Conservation (phyloP, 2,113 vertebrate genomes). For the Rhodinocichla rosea region DNA sequence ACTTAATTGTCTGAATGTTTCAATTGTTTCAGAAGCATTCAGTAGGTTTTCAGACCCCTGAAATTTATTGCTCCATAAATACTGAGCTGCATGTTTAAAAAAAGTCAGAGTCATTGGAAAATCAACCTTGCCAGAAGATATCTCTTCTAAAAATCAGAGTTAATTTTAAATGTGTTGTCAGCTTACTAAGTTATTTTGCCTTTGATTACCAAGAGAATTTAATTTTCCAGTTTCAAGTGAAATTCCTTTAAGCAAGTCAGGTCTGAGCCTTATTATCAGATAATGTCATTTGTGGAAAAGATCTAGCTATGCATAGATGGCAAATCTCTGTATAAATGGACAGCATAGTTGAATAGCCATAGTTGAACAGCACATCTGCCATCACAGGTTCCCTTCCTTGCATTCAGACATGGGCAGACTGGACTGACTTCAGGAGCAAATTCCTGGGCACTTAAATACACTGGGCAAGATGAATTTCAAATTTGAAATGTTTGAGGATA, state of each 20-base stretch:
- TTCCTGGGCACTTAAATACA: not conserved
- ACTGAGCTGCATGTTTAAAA: not conserved
- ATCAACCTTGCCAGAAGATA: constrained; percentile 18
- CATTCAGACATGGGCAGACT: not conserved
- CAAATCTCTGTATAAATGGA: not conserved
- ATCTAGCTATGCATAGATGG: not conserved
- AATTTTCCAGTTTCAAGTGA: not conserved
- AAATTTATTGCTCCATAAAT: not conserved
- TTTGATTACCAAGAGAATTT: constrained; percentile 4
- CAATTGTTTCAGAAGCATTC: not conserved
- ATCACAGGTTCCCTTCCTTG: not conserved
- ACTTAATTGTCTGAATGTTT: not conserved
- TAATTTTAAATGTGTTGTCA: constrained; percentile 33
- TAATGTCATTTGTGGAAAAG: not conserved
- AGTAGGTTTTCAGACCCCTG: not conserved
- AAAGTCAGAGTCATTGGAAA: not conserved
- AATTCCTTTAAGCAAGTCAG: constrained; percentile 1
- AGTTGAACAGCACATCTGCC: not conserved
- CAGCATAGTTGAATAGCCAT: not conserved
- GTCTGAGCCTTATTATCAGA: not conserved
- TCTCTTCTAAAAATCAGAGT: constrained; percentile 28
- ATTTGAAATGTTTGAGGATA: not conserved
- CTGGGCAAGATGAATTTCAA: not conserved
- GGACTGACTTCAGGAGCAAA: not conserved
- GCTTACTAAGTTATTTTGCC: constrained; percentile 9